Conservation (phyloP, 2,113 vertebrate species). For the Patagioenas fasciata region DNA sequence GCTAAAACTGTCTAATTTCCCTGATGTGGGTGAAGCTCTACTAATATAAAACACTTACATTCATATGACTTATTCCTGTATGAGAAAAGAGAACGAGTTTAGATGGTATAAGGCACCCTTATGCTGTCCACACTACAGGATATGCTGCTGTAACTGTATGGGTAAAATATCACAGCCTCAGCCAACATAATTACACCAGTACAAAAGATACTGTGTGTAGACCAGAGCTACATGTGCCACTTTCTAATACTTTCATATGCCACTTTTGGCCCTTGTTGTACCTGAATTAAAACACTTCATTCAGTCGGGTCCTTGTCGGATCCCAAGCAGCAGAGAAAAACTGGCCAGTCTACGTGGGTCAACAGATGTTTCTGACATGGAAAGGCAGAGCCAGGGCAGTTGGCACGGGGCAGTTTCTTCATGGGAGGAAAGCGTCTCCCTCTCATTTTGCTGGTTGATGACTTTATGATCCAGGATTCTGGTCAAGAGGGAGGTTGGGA, state of each 20-base stretch:
- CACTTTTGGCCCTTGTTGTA: slow-evolving; percentile 24
- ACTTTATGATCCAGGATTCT: background rate
- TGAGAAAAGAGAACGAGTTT: background rate
- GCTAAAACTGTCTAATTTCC: background rate
- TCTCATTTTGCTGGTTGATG: background rate
- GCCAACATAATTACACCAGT: slow-evolving; percentile 24
- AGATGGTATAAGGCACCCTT: slow-evolving; percentile 28
- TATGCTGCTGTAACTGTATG: background rate
- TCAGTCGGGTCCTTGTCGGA: background rate
- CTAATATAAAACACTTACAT: background rate
- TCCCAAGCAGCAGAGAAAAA: background rate
- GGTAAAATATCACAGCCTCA: slow-evolving; percentile 26
- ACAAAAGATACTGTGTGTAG: slow-evolving; percentile 51
- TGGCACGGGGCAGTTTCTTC: background rate
- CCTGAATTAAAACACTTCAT: background rate
- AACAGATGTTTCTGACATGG: background rate
- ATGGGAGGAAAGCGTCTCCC: background rate
- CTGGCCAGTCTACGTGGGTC: background rate
- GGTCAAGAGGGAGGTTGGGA: background rate
- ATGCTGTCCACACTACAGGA: slow-evolving; percentile 28
- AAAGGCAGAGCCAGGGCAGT: background rate
- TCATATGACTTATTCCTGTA: background rate
- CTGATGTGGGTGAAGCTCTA: background rate
- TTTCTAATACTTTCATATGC: background rate
- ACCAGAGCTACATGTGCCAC: background rate